Base-by-base conservation (phyloP, 2,888 invertebrate species). In the Unio delphinus region DNA sequence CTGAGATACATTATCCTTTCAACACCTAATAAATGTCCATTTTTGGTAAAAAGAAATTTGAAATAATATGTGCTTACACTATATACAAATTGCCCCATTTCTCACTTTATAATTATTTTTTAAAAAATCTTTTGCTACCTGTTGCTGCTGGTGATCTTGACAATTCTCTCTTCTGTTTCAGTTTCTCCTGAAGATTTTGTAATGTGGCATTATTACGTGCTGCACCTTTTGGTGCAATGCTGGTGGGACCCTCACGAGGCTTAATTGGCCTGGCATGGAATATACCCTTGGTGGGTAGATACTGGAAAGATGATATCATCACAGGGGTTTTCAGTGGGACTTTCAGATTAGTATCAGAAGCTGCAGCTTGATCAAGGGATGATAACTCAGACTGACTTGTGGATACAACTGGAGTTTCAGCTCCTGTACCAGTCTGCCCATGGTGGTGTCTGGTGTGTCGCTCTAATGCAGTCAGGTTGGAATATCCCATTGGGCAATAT, bases 401-500 rank as follows among this genome's bases (percentile, higher is more conserved):
- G 1, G 75, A 64, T 30, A 77, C 28, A 8, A 62, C 56, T 0
- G 72, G 61, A 45, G 61, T 72, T 17, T 66, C 68, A 17, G 65
- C 59, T 8, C 65, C 66, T 23, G 72, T 54, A n/a, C 69, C 26
- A 15, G 45, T 45, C 28, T 72, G 65, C 45, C 57, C 61, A 64
- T 81, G 80, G 55, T 62, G 61, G 34, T 78, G 75, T 54, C 67
- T 72, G 59, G 77, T 63, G 66, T 80, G 81, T 20, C 75, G 71
- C 60, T 79, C 78, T 30, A 81, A 64, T 17, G 68, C 69, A 18
- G 69, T 67, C 18, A 66, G 64, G 61, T 68, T 75, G 23, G 79
- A 74, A 73, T 79, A 84, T 61, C 80, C 77, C 78, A 81, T 72
- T 28, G 76, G 78, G 69, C 86, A 86, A 62, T 76, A 74, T 64